Evolutionary conservation across 2,888 invertebrate species (phyloP), one percentile per base, ranked within the genome.

Genomic region (Aelia acuminata): DNA sequence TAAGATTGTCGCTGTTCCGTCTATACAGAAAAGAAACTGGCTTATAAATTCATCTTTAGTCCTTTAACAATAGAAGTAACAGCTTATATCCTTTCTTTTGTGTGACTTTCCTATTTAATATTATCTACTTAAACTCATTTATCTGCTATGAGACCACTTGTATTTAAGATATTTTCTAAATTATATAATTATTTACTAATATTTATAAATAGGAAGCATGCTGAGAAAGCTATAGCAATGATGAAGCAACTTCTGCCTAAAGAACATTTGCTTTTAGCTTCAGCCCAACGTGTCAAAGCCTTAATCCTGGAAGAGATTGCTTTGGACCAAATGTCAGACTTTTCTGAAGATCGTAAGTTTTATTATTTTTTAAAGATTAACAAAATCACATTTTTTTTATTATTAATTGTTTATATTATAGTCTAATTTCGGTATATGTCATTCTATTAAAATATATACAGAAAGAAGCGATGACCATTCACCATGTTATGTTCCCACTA

Each of bases 231-330:
- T 47, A 97, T 98, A 87, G 93, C 94, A 84, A 97, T 97, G 89
- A 95, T 98, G 93, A 95, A 95, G 92, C 94, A 95, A 91, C 93
- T 98, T 89, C 94, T 98, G 89, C 97, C 97, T 0, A 93, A 94
- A 31, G 96, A 98, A 91, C 98, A 98, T 92, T 92, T 98, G 88
- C 94, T 97, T 92, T 93, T 98, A 90, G 97, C 98, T 3, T 97
- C 97, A 5, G 97, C 97, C 0, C 97, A 97, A 92, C 95, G 98
- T 90, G 97, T 98, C 1, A 97, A 98, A 93, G 98, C 98, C 3
- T 93, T 98, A 89, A 97, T 98, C 87, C 92, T 98, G 53, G 98
- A 98, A 92, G 98, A 98, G 93, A 97, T 98, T 87, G 98, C 98
- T 0, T 94, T 98, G 53, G 98, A 98, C 93, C 96, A 89, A 86